Conservation (phyloP, 2,888 invertebrate species). For the Megalurothrips usitatus region DNA sequence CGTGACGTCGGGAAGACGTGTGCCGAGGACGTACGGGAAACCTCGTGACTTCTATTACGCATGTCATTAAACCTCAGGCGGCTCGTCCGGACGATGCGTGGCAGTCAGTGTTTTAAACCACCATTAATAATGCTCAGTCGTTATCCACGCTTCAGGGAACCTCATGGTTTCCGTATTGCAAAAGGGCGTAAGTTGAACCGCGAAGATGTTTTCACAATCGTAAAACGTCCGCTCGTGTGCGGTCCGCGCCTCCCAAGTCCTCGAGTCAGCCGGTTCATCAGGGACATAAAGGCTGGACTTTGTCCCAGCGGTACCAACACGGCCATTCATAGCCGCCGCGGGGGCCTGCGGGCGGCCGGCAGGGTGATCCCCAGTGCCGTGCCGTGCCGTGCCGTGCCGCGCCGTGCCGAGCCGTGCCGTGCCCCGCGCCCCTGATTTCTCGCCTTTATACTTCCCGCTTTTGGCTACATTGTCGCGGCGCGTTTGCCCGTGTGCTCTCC, state of each 20-base stretch:
- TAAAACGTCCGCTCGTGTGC: not conserved
- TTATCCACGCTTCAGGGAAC: too few species aligned
- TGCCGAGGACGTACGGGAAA: too few species aligned
- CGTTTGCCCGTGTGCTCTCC: not conserved
- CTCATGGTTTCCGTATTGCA: too few species aligned
- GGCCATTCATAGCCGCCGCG: not conserved
- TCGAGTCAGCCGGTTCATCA: slow-evolving; percentile 14
- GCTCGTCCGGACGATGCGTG: too few species aligned
- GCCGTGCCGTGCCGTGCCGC: not conserved
- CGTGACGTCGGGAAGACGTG: too few species aligned
- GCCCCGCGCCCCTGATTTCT: not conserved
- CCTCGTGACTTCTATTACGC: too few species aligned
- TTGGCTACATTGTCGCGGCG: not conserved
- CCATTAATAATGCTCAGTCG: too few species aligned
- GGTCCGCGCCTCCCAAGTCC: not conserved
- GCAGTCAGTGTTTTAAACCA: too few species aligned
- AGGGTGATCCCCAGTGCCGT: not conserved
- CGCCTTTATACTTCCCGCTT: not conserved
- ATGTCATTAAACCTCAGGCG: too few species aligned
- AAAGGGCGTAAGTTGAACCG: too few species aligned
- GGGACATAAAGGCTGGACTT: not conserved
- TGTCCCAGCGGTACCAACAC: not conserved
- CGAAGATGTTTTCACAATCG: too few species aligned
- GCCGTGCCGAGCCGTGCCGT: not conserved
- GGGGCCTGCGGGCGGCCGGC: not conserved